Conservation (phyloP, 2,797 vertebrate genomes). For the Hemibagrus guttatus region DNA sequence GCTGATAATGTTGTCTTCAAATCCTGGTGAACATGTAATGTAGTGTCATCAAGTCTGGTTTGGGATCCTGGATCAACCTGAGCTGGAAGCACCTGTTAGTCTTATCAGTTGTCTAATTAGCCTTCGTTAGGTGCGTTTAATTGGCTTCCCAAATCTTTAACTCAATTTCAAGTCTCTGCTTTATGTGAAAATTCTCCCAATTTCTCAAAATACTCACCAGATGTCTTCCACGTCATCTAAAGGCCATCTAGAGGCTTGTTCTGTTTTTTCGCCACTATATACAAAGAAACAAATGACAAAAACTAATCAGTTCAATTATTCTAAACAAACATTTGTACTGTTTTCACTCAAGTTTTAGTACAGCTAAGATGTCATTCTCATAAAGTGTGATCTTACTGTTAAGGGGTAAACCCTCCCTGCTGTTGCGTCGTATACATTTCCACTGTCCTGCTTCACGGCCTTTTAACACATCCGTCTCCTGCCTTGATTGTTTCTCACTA, state of each 20-base stretch:
- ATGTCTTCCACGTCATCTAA: background rate
- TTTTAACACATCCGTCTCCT: no score
- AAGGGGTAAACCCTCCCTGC: accelerated
- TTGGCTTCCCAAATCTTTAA: background rate
- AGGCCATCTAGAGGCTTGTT: background rate
- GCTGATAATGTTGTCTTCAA: no score
- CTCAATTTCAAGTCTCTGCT: background rate
- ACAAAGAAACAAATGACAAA: background rate
- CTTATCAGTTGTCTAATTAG: no score
- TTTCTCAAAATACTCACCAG: background rate
- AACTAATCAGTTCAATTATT: background rate
- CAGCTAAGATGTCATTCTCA: background rate
- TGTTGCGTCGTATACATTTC: background rate
- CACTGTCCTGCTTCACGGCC: background rate
- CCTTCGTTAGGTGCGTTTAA: no score
- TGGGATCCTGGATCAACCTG: no score
- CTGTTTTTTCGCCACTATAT: background rate
- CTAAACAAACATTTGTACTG: no score
- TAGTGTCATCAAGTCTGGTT: no score
- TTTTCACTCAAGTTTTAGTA: background rate
- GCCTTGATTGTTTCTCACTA: no score
- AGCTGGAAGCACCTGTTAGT: no score
- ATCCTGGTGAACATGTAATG: no score
- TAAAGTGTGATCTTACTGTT: background rate
- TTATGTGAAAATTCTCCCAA: background rate